Evolutionary conservation across 92 coral and sea anemone genomes (phyloP).

Genomic region (Palythoa heliodiscus): DNA sequence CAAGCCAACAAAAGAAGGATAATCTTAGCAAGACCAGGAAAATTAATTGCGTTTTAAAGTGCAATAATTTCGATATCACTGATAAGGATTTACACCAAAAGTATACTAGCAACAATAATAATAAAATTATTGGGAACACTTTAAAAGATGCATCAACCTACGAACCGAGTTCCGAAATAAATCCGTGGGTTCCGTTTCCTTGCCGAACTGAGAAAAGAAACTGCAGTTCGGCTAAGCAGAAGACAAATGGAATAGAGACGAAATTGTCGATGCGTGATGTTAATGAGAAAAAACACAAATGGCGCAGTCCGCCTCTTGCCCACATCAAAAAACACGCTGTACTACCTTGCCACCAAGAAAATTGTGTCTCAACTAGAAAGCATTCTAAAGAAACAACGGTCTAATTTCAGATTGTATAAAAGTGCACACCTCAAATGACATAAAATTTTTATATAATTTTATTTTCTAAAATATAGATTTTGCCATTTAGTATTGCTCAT

Average conservation of each 20-base stretch:
- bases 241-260: not conserved
- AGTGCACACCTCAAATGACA: not conserved
- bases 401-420: not conserved
- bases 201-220: not conserved
- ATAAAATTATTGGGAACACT: not conserved
- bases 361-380: not conserved
- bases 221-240: not conserved
- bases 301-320: not conserved
- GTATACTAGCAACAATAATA: too few species aligned
- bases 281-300: not conserved
- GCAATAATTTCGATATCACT: not conserved
- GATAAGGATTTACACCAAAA: not conserved
- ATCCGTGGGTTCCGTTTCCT: constrained; percentile 36
- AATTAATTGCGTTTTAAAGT: not conserved
- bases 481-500: too few species aligned
- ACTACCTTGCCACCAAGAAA: not conserved
- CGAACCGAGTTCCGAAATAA: not conserved
- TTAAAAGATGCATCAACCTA: not conserved
- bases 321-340: not conserved
- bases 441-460: too few species aligned
- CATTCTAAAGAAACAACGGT: constrained; percentile 37
- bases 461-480: too few species aligned
- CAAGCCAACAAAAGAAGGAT: not conserved
- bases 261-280: not conserved
- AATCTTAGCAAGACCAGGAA: constrained; percentile 6